Percentiles rank a stretch among this genome's conserved stretches.
Conservation (phyloP, 2,113 vertebrate species). For the Stigmatopora nigra region DNA sequence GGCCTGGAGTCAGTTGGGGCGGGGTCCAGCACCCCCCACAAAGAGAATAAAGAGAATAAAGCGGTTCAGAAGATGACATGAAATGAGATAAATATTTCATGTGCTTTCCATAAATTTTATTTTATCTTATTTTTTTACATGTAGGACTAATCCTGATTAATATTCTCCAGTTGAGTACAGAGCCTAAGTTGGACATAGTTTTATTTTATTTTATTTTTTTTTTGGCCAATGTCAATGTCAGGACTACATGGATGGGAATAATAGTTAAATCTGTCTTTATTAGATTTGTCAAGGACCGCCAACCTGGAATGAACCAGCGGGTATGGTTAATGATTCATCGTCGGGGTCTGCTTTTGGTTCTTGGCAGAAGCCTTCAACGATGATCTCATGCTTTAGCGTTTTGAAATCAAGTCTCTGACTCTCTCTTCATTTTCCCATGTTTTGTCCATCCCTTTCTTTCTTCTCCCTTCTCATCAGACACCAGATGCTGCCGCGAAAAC, state of each 20-base stretch:
- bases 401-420: constrained; percentile 47
- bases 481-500: constrained; percentile 62
- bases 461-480: constrained; percentile 46
- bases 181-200: too few species aligned
- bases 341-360: constrained; percentile 50
- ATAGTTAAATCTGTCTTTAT: not conserved
- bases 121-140: too few species aligned
- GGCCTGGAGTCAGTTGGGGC: too few species aligned
- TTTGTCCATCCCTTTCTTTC: constrained; percentile 26
- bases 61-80: too few species aligned
- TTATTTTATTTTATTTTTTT: not conserved
- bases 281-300: constrained; percentile 29
- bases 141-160: too few species aligned
- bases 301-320: constrained; percentile 37
- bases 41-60: too few species aligned
- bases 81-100: too few species aligned
- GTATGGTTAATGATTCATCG: constrained; percentile 60
- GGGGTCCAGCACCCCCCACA: too few species aligned
- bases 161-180: too few species aligned
- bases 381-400: constrained; percentile 64
- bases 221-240: not conserved
- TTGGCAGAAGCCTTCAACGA: constrained; percentile 49
- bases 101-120: too few species aligned
- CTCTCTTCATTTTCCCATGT: constrained; percentile 24
- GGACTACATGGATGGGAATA: not conserved